phyloP scores from a whole-genome alignment of 2,888 invertebrate species.

The Chorisops tibialis region DNA sequence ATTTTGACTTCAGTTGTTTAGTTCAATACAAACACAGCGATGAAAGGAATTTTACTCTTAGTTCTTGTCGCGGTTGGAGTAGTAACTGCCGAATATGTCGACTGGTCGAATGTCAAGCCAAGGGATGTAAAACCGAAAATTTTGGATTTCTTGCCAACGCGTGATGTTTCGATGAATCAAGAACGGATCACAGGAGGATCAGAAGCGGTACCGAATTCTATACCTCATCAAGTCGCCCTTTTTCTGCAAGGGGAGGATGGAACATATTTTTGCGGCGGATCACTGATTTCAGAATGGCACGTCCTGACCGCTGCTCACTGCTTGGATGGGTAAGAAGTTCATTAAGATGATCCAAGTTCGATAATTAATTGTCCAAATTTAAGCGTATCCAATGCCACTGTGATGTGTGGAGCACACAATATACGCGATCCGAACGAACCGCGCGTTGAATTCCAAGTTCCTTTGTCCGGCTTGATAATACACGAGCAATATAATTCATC shows the following conservation, averaged over 20 bases:
- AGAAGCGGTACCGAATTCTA: conserved; percentile 34
- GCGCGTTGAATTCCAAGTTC: conserved; percentile 49
- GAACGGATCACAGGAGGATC: conserved; percentile 33
- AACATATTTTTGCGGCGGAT: conserved; percentile 47
- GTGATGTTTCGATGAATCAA: no score
- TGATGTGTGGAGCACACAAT: conserved; percentile 50
- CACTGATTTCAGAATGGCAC: conserved; percentile 42
- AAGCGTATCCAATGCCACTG: conserved; percentile 30
- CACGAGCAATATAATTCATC: conserved; percentile 49
- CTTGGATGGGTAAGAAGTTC: conserved; percentile 40
- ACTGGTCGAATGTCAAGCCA: no score
- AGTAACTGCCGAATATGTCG: no score
- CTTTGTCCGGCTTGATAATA: conserved; percentile 44
- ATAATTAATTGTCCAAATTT: not conserved
- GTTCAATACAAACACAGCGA: no score
- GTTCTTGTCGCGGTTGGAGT: no score
- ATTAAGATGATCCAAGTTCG: no score
- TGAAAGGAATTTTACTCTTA: no score
- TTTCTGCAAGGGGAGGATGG: conserved; percentile 34
- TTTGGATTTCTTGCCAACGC: no score
- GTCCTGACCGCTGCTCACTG: conserved; percentile 47
- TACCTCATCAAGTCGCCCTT: conserved; percentile 44
- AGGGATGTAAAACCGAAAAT: no score
- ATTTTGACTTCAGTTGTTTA: no score
- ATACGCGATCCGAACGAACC: conserved; percentile 46